Conservation (phyloP, 2,113 vertebrate genomes). For the Pipa parva region DNA sequence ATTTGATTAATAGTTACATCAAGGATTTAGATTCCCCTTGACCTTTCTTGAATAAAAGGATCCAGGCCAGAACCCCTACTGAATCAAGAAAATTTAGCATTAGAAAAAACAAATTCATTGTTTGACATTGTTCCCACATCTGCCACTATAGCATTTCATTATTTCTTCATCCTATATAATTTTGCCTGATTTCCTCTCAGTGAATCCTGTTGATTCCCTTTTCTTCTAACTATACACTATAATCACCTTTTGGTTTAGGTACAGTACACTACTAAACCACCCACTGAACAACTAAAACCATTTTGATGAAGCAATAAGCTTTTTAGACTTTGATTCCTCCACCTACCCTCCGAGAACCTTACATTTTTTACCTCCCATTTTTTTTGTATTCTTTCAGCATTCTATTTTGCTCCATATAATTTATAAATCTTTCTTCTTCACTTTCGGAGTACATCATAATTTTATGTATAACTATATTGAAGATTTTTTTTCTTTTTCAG, state of each 20-base stretch:
- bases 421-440: constrained; percentile 14
- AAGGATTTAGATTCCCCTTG: constrained; percentile 30
- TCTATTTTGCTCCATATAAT: constrained; percentile 13
- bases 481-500: not conserved
- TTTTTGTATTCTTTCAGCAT: constrained; percentile 14
- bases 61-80: constrained; percentile 12
- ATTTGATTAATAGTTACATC: constrained; percentile 39
- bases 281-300: constrained; percentile 39
- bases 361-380: constrained; percentile 22
- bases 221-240: constrained; percentile 29
- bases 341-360: constrained; percentile 14
- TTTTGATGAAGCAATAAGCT: constrained; percentile 40
- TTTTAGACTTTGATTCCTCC: constrained; percentile 33
- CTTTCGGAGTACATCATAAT: not conserved
- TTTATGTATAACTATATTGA: not conserved
- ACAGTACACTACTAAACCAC: constrained; percentile 41
- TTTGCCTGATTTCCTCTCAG: constrained; percentile 38
- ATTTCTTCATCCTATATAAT: constrained; percentile 38
- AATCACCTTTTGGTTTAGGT: constrained; percentile 43
- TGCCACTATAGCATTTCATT: constrained; percentile 36
- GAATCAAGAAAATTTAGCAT: constrained; percentile 21
- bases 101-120: constrained; percentile 23
- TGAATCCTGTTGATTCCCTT: constrained; percentile 42
- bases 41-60: constrained; percentile 34
- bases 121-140: constrained; percentile 39